Conservation (phyloP, 1,140 invertebrate genomes). For the Sinella curviseta region DNA sequence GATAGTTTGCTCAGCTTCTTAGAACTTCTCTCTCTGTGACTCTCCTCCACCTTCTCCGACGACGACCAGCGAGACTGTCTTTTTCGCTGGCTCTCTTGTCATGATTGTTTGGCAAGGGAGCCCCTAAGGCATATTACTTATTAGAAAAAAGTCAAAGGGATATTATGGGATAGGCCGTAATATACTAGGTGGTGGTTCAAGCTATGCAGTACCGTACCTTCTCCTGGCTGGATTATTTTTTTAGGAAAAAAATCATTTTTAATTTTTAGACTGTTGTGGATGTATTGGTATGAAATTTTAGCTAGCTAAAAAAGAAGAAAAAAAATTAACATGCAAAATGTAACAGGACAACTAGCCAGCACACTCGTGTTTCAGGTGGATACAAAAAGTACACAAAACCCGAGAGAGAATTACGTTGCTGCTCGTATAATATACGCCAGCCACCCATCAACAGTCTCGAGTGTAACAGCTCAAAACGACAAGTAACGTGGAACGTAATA, state of each 20-base stretch:
- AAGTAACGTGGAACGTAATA: background rate
- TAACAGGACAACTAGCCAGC: no score
- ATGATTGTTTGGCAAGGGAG: slow-evolving; percentile 2
- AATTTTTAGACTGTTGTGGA: background rate
- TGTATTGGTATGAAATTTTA: no score
- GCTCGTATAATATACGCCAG: background rate
- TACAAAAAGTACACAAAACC: no score
- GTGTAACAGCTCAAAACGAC: background rate
- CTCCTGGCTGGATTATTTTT: no score
- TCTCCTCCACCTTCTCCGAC: background rate
- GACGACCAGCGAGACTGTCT: no score
- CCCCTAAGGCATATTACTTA: background rate
- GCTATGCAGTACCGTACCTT: no score
- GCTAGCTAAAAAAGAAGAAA: no score
- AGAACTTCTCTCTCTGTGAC: background rate
- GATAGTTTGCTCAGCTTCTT: background rate
- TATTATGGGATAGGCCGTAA: background rate
- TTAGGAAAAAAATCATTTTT: background rate
- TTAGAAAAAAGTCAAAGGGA: background rate
- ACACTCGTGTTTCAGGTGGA: no score
- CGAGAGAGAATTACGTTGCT: no score
- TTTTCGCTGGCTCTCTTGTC: slow-evolving; percentile 5
- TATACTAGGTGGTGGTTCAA: background rate
- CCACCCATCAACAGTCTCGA: slow-evolving; percentile 4
- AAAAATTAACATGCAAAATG: no score